phyloP scores from a whole-genome alignment of 2,888 invertebrate species.

The Hipparchia semele region DNA sequence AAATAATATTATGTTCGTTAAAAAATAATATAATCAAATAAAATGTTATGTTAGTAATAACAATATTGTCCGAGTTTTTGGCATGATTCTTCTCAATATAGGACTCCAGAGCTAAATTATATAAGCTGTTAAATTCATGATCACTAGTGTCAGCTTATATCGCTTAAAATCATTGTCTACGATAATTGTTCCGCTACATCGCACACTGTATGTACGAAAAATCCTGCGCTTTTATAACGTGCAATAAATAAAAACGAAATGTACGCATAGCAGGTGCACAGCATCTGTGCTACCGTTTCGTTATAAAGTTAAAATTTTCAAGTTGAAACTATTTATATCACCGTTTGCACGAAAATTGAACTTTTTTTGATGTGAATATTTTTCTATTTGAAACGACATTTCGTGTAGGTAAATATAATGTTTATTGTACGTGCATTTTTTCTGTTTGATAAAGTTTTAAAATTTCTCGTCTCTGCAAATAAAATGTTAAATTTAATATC shows the following conservation, averaged over 20 bases:
- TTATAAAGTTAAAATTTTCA: neutral
- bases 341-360: neutral
- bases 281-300: neutral
- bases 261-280: constrained; percentile 3
- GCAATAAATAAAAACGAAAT: constrained; percentile 9
- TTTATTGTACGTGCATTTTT: neutral
- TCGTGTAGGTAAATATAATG: neutral
- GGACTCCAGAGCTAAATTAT: too few relatives aligned
- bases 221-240: neutral
- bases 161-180: too few relatives aligned
- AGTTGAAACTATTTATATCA: neutral
- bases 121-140: too few relatives aligned
- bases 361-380: neutral
- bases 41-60: too few relatives aligned
- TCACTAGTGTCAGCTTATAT: too few relatives aligned
- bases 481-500: too few relatives aligned
- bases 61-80: too few relatives aligned
- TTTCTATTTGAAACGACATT: neutral
- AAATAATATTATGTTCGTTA: neutral
- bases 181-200: too few relatives aligned
- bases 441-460: neutral
- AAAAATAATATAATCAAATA: neutral
- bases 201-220: neutral
- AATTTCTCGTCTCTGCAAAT: neutral
- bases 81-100: too few relatives aligned